Evolutionary conservation across 2,797 vertebrate species (phyloP).

Genomic region (Nyctibius grandis): DNA sequence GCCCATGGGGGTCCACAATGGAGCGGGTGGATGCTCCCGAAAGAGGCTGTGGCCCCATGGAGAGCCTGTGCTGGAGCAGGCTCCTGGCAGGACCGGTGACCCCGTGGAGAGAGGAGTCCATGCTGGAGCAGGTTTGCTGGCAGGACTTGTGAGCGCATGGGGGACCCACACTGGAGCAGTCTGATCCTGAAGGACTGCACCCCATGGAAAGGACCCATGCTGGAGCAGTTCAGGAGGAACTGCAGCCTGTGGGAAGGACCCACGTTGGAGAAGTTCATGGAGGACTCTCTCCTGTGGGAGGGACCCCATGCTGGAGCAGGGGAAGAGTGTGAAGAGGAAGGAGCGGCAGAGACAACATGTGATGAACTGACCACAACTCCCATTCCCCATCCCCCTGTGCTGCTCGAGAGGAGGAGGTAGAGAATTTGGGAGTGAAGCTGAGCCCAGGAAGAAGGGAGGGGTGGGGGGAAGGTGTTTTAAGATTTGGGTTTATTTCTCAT

Average conservation of each 20-base stretch:
- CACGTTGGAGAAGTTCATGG: not conserved
- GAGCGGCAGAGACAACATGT: not conserved
- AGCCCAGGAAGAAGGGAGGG: too few relatives aligned
- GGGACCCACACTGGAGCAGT: not conserved
- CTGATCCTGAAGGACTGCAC: not conserved
- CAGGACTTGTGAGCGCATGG: not conserved
- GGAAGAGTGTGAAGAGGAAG: not conserved
- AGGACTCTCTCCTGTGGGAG: not conserved
- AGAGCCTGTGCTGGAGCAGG: accelerated
- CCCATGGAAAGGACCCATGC: not conserved
- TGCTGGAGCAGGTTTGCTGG: not conserved
- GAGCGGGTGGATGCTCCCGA: not conserved
- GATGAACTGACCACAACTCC: not conserved
- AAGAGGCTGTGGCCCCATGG: too few relatives aligned
- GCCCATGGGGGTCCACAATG: not conserved
- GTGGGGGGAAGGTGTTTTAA: too few relatives aligned
- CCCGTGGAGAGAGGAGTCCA: not conserved
- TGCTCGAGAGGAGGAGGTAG: accelerated
- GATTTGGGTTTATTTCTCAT: too few relatives aligned
- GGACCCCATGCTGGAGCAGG: not conserved
- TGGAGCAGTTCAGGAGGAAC: not conserved
- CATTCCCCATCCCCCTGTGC: accelerated
- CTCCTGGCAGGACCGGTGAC: not conserved
- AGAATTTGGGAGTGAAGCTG: too few relatives aligned
- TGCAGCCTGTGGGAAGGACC: not conserved